Base-by-base conservation (phyloP, 2,113 vertebrate species). In the Bagarius yarrelli region DNA sequence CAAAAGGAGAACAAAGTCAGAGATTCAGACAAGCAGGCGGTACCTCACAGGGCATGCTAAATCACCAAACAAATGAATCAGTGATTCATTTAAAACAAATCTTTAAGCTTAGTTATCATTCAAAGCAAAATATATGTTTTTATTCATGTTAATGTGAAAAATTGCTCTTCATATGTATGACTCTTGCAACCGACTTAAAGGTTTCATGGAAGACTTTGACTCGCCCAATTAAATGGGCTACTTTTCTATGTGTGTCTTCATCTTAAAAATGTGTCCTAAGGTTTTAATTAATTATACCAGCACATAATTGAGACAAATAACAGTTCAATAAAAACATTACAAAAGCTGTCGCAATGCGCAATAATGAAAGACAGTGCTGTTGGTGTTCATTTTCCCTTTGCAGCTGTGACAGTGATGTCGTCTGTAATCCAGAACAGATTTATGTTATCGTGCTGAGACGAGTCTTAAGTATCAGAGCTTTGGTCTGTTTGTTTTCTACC, bases 1-100 rank as follows among this genome's bases (percentile, higher is more conserved):
- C 67, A 80, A 85, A 87, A 85, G 78, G 74, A 85, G 84, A 85
- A 87, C 73, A 78, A 85, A 80, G 79, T 86, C 71, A 79, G 57
- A 84, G 78, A 80, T 85, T 84, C 81, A 84, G 77, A 67, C 76
- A 74, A 73, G 76, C 85, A 66, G 80, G 67, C 67, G 76, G 36
- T 59, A 77, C 59, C 83, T 82, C 50, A 57, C 8, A 69, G 70
- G 76, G 50, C 52, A 79, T 5, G 34, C 59, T 44, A 64, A 53
- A 80, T 44, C 66, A 55, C 76, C 59, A 14, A 81, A 70, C 55
- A 50, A 76, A 21, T 21, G 2, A 34, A 9, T 19, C 18, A 27
- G 52, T 63, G 63, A 25, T 44, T 52, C 36, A 74, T 8, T 72
- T 47, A 75, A 81, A 70, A 78, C 64, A 82, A 85, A 50, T 30